Percentiles rank a stretch among this genome's conserved stretches.
These are phyloP conservation scores for Pristionchus exspectatus DNA, from an alignment of 2,888 invertebrate species.

Conservation along the genomic window DNA sequence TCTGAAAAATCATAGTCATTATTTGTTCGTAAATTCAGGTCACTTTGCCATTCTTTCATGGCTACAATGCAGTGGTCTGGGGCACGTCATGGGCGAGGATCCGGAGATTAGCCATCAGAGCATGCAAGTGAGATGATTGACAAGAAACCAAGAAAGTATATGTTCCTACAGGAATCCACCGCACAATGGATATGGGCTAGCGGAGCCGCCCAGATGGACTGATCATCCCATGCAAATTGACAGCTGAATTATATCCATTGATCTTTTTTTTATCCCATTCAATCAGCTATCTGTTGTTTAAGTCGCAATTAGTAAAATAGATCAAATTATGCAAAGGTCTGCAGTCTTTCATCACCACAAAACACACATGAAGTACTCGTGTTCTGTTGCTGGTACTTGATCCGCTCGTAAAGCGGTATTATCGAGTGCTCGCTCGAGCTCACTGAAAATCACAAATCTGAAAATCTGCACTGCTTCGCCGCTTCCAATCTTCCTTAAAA, in stretches of 20 bases:
- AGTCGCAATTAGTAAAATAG: not conserved
- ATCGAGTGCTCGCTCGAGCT: not conserved
- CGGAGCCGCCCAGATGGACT: not conserved
- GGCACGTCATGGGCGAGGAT: not conserved
- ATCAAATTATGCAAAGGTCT: not conserved
- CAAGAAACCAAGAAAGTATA: too few relatives aligned
- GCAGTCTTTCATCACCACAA: not conserved
- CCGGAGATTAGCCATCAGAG: not conserved
- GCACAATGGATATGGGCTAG: not conserved
- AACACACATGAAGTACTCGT: not conserved
- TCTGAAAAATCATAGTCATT: not conserved
- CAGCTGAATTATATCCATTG: too few relatives aligned
- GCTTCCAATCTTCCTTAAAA: not conserved
- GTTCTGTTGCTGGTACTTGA: not conserved
- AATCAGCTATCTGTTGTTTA: not conserved
- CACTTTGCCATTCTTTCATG: not conserved
- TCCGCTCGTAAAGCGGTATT: not conserved
- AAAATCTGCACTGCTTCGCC: not conserved
- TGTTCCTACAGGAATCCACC: not conserved
- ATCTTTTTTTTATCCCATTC: not conserved
- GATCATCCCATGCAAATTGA: too few relatives aligned
- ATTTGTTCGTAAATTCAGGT: not conserved
- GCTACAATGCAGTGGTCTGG: not conserved
- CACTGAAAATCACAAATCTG: conserved; percentile 14
- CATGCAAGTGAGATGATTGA: not conserved